Base-by-base conservation (phyloP, 2,888 invertebrate genomes). In the Drosophila nigricruria region DNA sequence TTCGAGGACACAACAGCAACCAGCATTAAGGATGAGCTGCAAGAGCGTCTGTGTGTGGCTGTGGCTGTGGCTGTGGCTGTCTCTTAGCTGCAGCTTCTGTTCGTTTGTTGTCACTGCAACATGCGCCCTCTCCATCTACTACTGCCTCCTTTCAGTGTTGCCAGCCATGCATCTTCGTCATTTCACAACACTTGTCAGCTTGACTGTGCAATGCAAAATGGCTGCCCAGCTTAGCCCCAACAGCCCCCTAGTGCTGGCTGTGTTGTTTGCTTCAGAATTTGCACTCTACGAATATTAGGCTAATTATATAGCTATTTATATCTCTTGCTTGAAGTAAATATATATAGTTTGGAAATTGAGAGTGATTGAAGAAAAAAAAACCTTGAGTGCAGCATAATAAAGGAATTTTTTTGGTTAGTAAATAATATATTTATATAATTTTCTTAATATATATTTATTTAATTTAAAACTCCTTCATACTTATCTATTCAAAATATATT, bases 121-220 rank as follows among this genome's bases (percentile, higher is more conserved):
- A 70, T 79, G 79, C 60, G 58, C 56, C 43, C 47, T 30, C 32
- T 30, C 40, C 36, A 25, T 36, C 45, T 25, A 14, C 45, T 25
- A 9, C 34, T 8, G 25, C 45, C 18, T n/a, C 36, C 49, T 49
- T 10, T 6, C 30, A 66, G 30, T 56, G 52, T 59, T 68, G 58
- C 63, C 63, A 74, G 59, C 61, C 71, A 89, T 87, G 77, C 86
- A 82, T 87, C 86, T 82, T 87, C 88, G 89, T 89, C 86, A 89
- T 88, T 80, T 84, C 81, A 77, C 66, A 77, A 74, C 79, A 79
- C 81, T 84, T 89, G 86, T 88, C 89, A 88, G 71, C 56, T 62
- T 68, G 53, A 54, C 73, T 80, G 70, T 72, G 76, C 75, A 64
- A 81, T 82, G 82, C 70, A 78, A 82, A 87, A 80, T 82, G 71